Conservation (phyloP, 2,888 invertebrate genomes). For the Cactoblastis cactorum region DNA sequence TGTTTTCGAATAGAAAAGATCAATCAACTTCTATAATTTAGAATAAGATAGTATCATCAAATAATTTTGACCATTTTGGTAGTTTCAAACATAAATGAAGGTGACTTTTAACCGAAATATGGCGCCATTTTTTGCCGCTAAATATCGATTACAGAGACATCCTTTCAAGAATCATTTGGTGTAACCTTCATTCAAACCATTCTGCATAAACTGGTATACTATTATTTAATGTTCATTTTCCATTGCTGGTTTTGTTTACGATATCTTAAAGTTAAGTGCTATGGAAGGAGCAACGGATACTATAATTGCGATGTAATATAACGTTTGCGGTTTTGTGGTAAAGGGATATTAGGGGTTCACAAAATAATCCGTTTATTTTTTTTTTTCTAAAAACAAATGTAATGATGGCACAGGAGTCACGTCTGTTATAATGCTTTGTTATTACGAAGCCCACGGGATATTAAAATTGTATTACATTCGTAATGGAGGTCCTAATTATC, state of each 20-base stretch:
- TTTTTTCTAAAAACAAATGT: constrained; percentile 44
- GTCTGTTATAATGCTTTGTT: constrained; percentile 53
- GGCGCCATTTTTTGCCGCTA: constrained; percentile 12
- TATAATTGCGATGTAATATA: neutral
- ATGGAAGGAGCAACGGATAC: neutral
- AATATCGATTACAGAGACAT: constrained; percentile 26
- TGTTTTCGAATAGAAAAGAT: no score
- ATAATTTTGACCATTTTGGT: neutral
- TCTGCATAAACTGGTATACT: neutral
- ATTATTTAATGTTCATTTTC: neutral
- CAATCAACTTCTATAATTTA: no score
- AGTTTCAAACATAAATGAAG: neutral
- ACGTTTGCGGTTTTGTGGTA: constrained; percentile 8
- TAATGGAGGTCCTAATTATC: constrained; percentile 59
- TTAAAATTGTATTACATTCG: constrained; percentile 64
- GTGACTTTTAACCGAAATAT: constrained; percentile 10
- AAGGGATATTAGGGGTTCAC: neutral
- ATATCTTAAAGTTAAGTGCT: neutral
- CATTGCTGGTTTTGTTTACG: neutral
- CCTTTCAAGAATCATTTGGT: constrained; percentile 39
- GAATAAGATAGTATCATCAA: neutral
- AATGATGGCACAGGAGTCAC: constrained; percentile 71
- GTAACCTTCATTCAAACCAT: constrained; percentile 22
- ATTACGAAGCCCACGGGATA: constrained; percentile 53
- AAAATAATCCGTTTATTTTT: constrained; percentile 31